phyloP scores from a whole-genome alignment of 2,888 invertebrate genomes.

The Selenia dentaria region DNA sequence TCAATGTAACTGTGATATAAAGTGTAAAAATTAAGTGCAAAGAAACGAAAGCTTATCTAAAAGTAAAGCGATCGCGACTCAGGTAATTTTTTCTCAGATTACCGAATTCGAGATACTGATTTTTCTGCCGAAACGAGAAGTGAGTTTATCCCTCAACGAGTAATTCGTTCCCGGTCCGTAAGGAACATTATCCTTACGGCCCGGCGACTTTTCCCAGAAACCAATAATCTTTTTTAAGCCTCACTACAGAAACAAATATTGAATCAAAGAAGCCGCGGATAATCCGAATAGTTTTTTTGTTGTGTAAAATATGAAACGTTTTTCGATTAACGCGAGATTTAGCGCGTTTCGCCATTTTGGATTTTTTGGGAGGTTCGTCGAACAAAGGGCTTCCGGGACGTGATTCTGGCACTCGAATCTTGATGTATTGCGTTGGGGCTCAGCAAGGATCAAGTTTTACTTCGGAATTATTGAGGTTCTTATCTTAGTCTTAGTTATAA shows the following conservation, averaged over 20 bases:
- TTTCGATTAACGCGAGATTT: slow-evolving; percentile 74
- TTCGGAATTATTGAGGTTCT: slow-evolving; percentile 49
- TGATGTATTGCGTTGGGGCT: slow-evolving; percentile 62
- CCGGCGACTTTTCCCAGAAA: slow-evolving; percentile 73
- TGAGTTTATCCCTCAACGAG: slow-evolving; percentile 77
- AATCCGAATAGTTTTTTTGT: slow-evolving; percentile 69
- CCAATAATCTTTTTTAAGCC: slow-evolving; percentile 80
- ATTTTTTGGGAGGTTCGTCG: slow-evolving; percentile 40
- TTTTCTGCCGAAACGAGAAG: slow-evolving; percentile 70
- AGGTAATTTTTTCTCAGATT: slow-evolving; percentile 67
- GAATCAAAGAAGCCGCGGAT: slow-evolving; percentile 81
- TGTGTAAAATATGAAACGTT: slow-evolving; percentile 73
- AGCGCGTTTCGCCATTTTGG: slow-evolving; percentile 64
- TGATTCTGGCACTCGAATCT: slow-evolving; percentile 37
- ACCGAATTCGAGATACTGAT: slow-evolving; percentile 58
- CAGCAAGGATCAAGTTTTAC: slow-evolving; percentile 62
- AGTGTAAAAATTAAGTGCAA: too few relatives aligned
- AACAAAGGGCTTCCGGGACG: slow-evolving; percentile 78
- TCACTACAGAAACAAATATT: slow-evolving; percentile 74
- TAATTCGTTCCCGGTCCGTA: slow-evolving; percentile 75
- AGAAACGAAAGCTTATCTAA: too few relatives aligned
- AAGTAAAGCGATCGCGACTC: slow-evolving; percentile 31
- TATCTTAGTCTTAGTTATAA: slow-evolving; percentile 38
- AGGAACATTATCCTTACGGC: slow-evolving; percentile 74
- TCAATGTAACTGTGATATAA: too few relatives aligned